A percentile compares a stretch with the other conserved stretches of the same genome.
These are phyloP conservation scores for Piscicola geometra DNA, from an alignment of 2,888 invertebrate species.

Conservation along the genomic window DNA sequence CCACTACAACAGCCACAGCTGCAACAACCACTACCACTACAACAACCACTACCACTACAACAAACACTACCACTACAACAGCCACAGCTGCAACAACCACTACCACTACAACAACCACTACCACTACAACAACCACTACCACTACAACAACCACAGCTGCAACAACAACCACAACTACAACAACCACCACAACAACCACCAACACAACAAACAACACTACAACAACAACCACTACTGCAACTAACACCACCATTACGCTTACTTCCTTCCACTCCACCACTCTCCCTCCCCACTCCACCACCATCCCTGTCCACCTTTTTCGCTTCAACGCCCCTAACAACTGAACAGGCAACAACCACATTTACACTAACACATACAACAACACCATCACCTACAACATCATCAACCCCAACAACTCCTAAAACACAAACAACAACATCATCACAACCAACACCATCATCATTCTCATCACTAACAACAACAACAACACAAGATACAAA, in stretches of 20 bases:
- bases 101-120: constrained; percentile 7
- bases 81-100: not conserved
- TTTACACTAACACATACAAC: not conserved
- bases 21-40: constrained; percentile 1
- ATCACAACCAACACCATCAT: too few relatives aligned
- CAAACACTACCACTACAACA: not conserved
- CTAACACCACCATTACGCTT: not conserved
- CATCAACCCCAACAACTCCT: not conserved
- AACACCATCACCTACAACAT: not conserved
- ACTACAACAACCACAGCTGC: not conserved
- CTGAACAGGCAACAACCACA: not conserved
- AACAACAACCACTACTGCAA: not conserved
- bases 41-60: not conserved
- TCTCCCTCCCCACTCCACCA: not conserved
- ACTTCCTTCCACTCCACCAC: not conserved
- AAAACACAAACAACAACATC: not conserved
- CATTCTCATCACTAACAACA: constrained; percentile 33
- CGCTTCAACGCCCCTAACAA: not conserved
- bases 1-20: not conserved
- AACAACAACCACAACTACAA: not conserved
- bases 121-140: not conserved
- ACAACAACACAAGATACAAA: constrained; percentile 52
- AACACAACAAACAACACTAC: not conserved
- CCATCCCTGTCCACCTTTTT: not conserved
- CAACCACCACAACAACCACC: not conserved